Percentiles rank a stretch among this genome's conserved stretches.
phyloP scores from a whole-genome alignment of 2,797 vertebrate species.

The Myotis planiceps region DNA sequence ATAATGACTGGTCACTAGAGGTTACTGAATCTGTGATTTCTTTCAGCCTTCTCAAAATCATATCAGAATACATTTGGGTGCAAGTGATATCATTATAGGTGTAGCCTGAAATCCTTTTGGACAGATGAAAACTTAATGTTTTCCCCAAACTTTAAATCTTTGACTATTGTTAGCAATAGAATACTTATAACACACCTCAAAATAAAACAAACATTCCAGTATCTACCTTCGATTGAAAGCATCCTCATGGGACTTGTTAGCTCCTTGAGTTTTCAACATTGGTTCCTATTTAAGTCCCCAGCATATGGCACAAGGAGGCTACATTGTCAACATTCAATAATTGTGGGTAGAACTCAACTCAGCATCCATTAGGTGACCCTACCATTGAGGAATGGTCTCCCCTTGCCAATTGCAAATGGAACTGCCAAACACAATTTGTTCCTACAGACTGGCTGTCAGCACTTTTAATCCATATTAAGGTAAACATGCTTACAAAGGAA shows the following conservation, averaged over 20 bases:
- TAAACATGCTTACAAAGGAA: slow-evolving; percentile 39
- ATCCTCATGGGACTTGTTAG: background rate
- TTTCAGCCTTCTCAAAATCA: background rate
- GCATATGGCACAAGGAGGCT: background rate
- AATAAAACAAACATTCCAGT: background rate
- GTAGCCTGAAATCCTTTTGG: background rate
- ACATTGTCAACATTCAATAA: background rate
- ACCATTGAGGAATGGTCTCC: slow-evolving; percentile 16
- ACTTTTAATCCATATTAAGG: slow-evolving; percentile 64
- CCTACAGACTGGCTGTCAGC: slow-evolving; percentile 70
- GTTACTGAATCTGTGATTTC: background rate
- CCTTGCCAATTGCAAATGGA: slow-evolving; percentile 52
- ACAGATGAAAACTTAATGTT: background rate
- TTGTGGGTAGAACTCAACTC: background rate
- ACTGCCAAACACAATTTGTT: slow-evolving; percentile 55
- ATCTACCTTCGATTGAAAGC: background rate
- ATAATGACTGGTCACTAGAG: background rate
- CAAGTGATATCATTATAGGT: background rate
- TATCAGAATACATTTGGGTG: background rate
- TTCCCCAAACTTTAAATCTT: background rate
- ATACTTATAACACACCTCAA: background rate
- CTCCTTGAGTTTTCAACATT: background rate
- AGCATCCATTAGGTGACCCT: background rate
- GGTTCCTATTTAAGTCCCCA: background rate
- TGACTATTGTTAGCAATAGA: background rate